Percentiles rank a stretch among this genome's conserved stretches.
These are phyloP conservation scores for Dermatemys mawii DNA, from an alignment of 2,113 vertebrate species.

Conservation along the genomic window DNA sequence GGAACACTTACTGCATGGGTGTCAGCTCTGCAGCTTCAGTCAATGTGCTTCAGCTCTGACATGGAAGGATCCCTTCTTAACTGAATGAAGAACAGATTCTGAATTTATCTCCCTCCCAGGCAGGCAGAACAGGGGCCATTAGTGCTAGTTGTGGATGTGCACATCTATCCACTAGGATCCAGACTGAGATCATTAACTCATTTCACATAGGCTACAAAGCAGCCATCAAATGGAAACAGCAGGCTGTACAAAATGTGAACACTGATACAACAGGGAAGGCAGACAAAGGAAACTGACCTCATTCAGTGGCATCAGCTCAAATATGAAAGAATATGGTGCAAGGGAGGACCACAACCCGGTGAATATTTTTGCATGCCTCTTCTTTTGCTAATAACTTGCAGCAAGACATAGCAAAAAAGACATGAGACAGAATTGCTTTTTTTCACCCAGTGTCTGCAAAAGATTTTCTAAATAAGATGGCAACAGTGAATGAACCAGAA, in stretches of 20 bases:
- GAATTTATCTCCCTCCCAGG: background rate
- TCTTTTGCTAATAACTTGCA: background rate
- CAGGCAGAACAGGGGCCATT: background rate
- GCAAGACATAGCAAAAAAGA: background rate
- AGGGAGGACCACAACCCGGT: background rate
- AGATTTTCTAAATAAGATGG: slow-evolving; percentile 39
- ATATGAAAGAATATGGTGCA: background rate
- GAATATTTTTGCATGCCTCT: background rate
- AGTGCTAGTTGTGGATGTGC: background rate
- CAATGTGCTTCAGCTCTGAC: rapidly evolving
- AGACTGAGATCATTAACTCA: background rate
- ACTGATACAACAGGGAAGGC: rapidly evolving
- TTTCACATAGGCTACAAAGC: background rate
- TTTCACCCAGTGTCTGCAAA: background rate
- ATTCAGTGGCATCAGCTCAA: background rate
- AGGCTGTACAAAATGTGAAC: rapidly evolving
- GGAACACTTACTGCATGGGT: rapidly evolving
- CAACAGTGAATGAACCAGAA: background rate
- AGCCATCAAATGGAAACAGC: background rate
- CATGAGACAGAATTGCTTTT: background rate
- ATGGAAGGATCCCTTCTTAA: background rate
- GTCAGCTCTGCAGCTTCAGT: background rate
- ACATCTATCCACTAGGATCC: background rate
- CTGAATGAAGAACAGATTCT: too few species aligned
- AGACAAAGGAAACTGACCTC: background rate